Conservation (phyloP, 2,113 vertebrate species). For the Gadus chalcogrammus region DNA sequence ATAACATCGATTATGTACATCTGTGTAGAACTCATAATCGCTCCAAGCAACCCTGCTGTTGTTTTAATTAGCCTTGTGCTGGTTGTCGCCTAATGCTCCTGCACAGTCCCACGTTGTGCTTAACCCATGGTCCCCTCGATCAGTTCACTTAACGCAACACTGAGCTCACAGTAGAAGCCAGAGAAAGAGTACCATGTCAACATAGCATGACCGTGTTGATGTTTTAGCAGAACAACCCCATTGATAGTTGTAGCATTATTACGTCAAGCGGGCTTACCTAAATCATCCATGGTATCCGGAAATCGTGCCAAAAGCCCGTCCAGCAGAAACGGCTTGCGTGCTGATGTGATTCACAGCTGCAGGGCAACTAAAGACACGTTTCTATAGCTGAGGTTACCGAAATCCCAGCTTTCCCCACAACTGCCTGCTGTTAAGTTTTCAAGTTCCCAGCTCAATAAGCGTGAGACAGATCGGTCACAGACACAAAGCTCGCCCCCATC, state of each 20-base stretch:
- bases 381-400: not conserved
- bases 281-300: conserved; percentile 69
- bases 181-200: not conserved
- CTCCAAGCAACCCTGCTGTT: no score
- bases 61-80: not conserved
- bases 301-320: conserved; percentile 25
- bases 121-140: not conserved
- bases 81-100: no score
- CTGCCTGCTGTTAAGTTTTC: conserved; percentile 54
- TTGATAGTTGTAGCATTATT: not conserved
- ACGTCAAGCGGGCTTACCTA: conserved; percentile 57
- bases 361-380: not conserved
- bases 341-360: no score
- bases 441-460: conserved; percentile 51
- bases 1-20: no score
- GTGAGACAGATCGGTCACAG: conserved; percentile 19
- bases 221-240: conserved; percentile 1
- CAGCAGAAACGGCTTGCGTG: no score
- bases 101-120: not conserved
- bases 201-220: not conserved
- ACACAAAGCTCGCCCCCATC: conserved; percentile 35
- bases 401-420: not conserved
- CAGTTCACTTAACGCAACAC: not conserved
- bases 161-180: not conserved
- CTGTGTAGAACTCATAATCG: no score